Percentiles rank a stretch among this genome's conserved stretches.
Evolutionary conservation across 2,888 invertebrate genomes (phyloP).

Genomic region (Platypus cylindrus): DNA sequence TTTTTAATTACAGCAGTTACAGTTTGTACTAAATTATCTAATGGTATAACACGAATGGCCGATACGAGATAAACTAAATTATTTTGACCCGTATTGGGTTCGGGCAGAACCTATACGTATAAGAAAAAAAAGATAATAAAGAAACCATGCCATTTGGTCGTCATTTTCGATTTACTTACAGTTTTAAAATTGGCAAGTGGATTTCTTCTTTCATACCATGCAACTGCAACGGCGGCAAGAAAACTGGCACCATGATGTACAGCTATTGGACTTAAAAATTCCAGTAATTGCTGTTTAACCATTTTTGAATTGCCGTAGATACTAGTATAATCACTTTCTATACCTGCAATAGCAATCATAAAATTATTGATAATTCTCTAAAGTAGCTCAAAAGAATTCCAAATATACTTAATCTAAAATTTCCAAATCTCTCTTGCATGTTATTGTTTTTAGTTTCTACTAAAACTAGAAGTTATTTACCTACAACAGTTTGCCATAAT

Average conservation of each 20-base stretch:
- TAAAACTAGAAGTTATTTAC: constrained; percentile 18
- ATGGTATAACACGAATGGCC: constrained; percentile 70
- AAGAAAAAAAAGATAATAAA: neutral
- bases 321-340: constrained; percentile 36
- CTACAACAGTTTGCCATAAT: constrained; percentile 60
- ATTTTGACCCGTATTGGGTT: constrained; percentile 55
- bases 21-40: constrained; percentile 71
- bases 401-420: no score
- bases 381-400: no score
- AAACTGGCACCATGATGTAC: constrained; percentile 71
- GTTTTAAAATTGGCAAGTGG: constrained; percentile 37
- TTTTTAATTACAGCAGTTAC: constrained; percentile 71
- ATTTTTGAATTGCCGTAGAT: constrained; percentile 50
- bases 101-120: constrained; percentile 41
- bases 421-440: no score
- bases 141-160: neutral
- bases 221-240: constrained; percentile 69
- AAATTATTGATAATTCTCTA: no score
- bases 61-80: constrained; percentile 67
- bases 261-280: constrained; percentile 73
- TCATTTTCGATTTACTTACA: constrained; percentile 21
- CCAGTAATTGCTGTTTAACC: constrained; percentile 65
- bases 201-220: constrained; percentile 65
- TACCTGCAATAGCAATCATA: no score
- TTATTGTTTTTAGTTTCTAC: no score